phyloP scores from a whole-genome alignment of 2,113 vertebrate genomes.

The Mustela lutreola region DNA sequence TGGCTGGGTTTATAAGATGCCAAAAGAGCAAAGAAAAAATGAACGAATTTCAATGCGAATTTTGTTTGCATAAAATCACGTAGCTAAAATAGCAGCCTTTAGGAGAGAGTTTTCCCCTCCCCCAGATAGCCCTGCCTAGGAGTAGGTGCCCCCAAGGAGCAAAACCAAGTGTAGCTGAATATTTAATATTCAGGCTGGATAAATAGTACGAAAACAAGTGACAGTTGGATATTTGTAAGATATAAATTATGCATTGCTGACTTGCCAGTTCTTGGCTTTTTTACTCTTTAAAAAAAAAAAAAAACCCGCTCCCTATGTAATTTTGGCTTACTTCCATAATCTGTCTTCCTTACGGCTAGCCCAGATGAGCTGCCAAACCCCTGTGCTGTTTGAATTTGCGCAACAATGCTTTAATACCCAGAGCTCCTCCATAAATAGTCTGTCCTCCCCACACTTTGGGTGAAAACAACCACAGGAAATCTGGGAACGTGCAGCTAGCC shows the following conservation, averaged over 20 bases:
- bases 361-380: conserved; percentile 81
- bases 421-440: conserved; percentile 90
- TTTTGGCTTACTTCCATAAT: conserved; percentile 84
- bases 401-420: conserved; percentile 86
- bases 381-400: conserved; percentile 86
- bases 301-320: conserved; percentile 54
- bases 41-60: background rate
- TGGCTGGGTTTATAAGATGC: background rate
- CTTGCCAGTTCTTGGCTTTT: conserved; percentile 77
- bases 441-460: conserved; percentile 83
- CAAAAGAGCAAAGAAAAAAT: background rate
- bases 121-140: background rate
- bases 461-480: conserved; percentile 88
- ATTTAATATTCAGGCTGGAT: conserved; percentile 70
- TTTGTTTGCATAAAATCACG: background rate
- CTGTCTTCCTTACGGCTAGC: conserved; percentile 81
- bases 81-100: background rate
- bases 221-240: conserved; percentile 69
- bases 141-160: background rate
- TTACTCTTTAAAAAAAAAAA: background rate
- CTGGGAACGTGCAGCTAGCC: conserved; percentile 83
- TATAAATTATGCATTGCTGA: conserved; percentile 77
- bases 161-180: background rate
- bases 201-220: conserved; percentile 63
- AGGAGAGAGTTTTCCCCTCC: background rate